Percentiles rank a stretch among this genome's conserved stretches.
Evolutionary conservation across 2,113 vertebrate genomes (phyloP).

Genomic region (Anas platyrhynchos): DNA sequence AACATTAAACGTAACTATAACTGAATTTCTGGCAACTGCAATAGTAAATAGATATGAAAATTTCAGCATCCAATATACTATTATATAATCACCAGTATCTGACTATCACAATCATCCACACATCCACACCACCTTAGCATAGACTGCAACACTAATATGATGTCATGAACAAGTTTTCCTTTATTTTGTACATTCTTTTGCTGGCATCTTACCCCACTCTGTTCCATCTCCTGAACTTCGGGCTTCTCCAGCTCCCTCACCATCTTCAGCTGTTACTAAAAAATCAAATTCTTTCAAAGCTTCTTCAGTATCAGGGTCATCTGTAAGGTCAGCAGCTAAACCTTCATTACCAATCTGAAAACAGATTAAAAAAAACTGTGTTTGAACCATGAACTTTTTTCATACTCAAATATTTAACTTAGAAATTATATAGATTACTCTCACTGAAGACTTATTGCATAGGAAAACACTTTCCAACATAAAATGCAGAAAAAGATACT

Average conservation of each 20-base stretch:
- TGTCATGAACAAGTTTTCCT: neutral
- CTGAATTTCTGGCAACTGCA: neutral
- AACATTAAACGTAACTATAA: neutral
- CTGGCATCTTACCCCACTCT: slow-evolving; percentile 92
- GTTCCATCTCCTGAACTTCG: slow-evolving; percentile 98
- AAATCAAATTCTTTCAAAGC: slow-evolving; percentile 99
- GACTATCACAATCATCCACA: slow-evolving; percentile 15
- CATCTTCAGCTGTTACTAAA: slow-evolving; percentile 96
- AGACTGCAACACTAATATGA: neutral
- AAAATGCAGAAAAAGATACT: neutral
- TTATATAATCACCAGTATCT: neutral
- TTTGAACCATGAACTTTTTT: neutral
- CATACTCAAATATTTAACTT: neutral
- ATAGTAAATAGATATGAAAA: neutral
- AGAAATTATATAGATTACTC: neutral
- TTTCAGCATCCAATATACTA: neutral
- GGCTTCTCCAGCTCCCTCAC: slow-evolving; percentile 96
- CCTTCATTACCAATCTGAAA: slow-evolving; percentile 88
- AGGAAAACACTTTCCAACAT: neutral
- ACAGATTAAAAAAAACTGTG: neutral
- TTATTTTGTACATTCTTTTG: neutral
- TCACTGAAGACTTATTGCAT: neutral
- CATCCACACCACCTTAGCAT: neutral
- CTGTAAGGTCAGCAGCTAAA: slow-evolving; percentile 91
- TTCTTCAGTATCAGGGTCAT: slow-evolving; percentile 94